Base-by-base conservation (phyloP, 2,888 invertebrate genomes). In the Osmoderma eremita region DNA sequence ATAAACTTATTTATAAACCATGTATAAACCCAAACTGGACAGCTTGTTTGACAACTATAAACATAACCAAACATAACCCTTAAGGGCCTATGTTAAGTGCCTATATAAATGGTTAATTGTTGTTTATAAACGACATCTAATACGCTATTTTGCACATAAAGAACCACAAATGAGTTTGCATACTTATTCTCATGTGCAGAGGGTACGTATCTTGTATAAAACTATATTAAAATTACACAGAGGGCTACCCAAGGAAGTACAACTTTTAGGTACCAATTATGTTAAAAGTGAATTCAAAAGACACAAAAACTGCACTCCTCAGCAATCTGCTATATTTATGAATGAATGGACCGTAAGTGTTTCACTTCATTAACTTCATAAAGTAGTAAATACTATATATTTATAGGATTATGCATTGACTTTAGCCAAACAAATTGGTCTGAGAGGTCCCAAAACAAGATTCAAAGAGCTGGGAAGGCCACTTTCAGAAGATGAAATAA, bases 321-420 rank as follows among this genome's bases (percentile, higher is more conserved):
- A 85, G 48, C 93, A 94, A 80, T 88, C 93, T 0, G 83, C 85
- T 12, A 85, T 90, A 62, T 97, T 97, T 79, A 87, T 97, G 81
- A 88, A 86, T 22, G 96, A 95, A 83, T 97, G 97, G 97, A 91
- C 92, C 54, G 96, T 94, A 82, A 83, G 86, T 79, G 75, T 86
- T 86, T 73, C 5, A 30, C 8, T 36, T 15, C n/a, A 17, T 3
- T 53, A 30, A 8, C n/a, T 3, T 64, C 2, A 12, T 24, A 17
- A 17, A 30, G 5, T 58, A 22, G 13, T 15, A 38, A 10, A 1
- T 36, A n/a, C n/a, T n/a, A 5, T n/a, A 22, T 18, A 69, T 69
- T 84, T 84, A 12, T 80, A 94, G 94, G 87, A 90, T 73, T 95
- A 95, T 80, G 92, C 92, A 8, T 81, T 92, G 18, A 87, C 86